phyloP scores from a whole-genome alignment of 2,888 invertebrate genomes.

The Omphaloscelis lunosa region DNA sequence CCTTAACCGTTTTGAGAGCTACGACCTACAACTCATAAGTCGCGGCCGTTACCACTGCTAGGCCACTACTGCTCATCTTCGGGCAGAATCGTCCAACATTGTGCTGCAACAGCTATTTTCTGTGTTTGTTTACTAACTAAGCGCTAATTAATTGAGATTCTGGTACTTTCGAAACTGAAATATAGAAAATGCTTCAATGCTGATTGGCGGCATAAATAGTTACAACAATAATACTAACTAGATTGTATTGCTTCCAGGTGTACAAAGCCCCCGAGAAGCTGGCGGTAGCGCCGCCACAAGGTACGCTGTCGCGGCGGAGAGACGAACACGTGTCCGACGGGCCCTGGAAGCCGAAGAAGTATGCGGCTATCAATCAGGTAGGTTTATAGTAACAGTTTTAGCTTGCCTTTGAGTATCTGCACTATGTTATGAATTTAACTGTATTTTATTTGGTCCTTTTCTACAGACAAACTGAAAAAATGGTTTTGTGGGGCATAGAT shows the following conservation, averaged over 20 bases:
- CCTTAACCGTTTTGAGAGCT: no score
- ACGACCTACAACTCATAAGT: no score
- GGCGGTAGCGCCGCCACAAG: slow-evolving; percentile 70
- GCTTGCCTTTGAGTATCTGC: not conserved
- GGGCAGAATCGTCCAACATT: no score
- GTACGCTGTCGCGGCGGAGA: slow-evolving; percentile 80
- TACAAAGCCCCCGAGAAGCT: slow-evolving; percentile 85
- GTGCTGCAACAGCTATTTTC: no score
- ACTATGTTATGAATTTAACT: not conserved
- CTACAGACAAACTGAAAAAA: not conserved
- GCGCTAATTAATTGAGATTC: no score
- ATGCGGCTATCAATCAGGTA: slow-evolving; percentile 94
- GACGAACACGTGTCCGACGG: slow-evolving; percentile 89
- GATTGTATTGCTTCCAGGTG: slow-evolving; percentile 73
- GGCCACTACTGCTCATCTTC: no score
- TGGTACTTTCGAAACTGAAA: not conserved
- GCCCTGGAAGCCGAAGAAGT: slow-evolving; percentile 96
- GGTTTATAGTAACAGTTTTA: no score
- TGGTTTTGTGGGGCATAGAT: no score
- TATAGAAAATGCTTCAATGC: not conserved
- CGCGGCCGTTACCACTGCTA: no score
- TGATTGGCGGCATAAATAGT: not conserved
- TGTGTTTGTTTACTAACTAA: not conserved
- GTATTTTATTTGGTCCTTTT: not conserved
- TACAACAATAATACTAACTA: not conserved